A percentile compares a stretch with the other conserved stretches of the same genome.
Evolutionary conservation across 2,797 vertebrate species (phyloP).

Genomic region (Dromococcyx pavoninus): DNA sequence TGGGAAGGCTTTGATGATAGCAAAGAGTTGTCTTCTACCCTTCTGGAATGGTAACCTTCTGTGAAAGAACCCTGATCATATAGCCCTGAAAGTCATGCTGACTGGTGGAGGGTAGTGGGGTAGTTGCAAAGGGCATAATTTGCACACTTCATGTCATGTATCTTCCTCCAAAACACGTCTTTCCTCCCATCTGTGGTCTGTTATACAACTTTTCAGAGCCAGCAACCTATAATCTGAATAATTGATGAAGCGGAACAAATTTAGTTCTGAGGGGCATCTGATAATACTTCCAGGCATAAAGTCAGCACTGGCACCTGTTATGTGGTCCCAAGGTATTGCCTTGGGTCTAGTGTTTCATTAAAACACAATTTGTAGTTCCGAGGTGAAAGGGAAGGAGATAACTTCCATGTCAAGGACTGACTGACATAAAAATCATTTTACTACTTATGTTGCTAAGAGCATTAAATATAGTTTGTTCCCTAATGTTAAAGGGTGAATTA

Average conservation of each 20-base stretch:
- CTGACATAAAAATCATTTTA: background rate
- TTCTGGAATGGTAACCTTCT: background rate
- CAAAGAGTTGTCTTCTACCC: background rate
- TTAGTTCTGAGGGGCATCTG: background rate
- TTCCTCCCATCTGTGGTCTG: background rate
- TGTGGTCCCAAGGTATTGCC: background rate
- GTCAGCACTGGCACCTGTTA: background rate
- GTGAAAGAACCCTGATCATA: background rate
- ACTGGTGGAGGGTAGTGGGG: background rate
- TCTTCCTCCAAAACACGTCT: background rate
- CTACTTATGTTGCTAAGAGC: background rate
- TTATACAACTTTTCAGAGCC: background rate
- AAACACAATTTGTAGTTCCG: background rate
- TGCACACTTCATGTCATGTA: background rate
- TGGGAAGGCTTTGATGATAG: background rate
- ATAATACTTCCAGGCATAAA: background rate
- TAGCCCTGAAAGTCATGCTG: background rate
- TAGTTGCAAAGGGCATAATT: background rate
- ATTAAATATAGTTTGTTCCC: background rate
- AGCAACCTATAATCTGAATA: background rate
- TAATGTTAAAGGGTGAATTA: background rate
- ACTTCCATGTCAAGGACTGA: background rate
- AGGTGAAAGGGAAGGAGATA: background rate
- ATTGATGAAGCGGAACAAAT: background rate
- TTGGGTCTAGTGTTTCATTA: background rate